Percentiles rank a stretch among this genome's conserved stretches.
phyloP scores from a whole-genome alignment of 92 coral and sea anemone species.

The Epizoanthus rinbou region DNA sequence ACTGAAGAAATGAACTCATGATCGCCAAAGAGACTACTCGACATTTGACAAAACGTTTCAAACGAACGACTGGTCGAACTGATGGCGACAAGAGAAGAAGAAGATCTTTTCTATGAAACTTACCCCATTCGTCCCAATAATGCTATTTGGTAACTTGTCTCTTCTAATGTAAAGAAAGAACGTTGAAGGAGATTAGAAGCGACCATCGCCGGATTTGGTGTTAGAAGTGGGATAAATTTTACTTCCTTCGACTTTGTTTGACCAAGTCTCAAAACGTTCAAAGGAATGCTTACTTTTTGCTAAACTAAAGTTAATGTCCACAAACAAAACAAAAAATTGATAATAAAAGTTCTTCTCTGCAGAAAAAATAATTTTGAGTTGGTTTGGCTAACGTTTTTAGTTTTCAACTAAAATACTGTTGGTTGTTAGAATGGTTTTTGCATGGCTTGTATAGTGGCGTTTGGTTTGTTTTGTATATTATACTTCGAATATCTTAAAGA shows the following conservation, averaged over 20 bases:
- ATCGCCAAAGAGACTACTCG: not conserved
- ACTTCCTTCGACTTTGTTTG: not conserved
- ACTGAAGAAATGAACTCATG: not conserved
- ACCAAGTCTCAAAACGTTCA: not conserved
- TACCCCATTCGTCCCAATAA: slow-evolving; percentile 7
- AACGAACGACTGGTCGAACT: not conserved
- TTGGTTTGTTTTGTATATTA: too few species aligned
- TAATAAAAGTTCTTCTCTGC: not conserved
- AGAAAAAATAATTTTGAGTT: not conserved
- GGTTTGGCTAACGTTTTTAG: not conserved
- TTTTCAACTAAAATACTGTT: too few species aligned
- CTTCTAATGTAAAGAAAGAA: slow-evolving; percentile 24
- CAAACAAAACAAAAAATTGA: not conserved
- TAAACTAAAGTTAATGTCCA: too few species aligned
- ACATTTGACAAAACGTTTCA: not conserved
- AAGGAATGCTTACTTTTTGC: not conserved
- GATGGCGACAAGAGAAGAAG: not conserved
- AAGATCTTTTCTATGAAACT: not conserved
- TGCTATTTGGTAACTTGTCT: slow-evolving; percentile 9
- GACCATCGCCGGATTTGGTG: not conserved
- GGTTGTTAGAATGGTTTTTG: too few species aligned
- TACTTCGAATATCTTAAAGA: too few species aligned
- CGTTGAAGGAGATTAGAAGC: not conserved
- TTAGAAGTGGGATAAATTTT: not conserved
- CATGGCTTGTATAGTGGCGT: too few species aligned